phyloP scores from a whole-genome alignment of 2,797 vertebrate species.

The Lutjanus campechanus region DNA sequence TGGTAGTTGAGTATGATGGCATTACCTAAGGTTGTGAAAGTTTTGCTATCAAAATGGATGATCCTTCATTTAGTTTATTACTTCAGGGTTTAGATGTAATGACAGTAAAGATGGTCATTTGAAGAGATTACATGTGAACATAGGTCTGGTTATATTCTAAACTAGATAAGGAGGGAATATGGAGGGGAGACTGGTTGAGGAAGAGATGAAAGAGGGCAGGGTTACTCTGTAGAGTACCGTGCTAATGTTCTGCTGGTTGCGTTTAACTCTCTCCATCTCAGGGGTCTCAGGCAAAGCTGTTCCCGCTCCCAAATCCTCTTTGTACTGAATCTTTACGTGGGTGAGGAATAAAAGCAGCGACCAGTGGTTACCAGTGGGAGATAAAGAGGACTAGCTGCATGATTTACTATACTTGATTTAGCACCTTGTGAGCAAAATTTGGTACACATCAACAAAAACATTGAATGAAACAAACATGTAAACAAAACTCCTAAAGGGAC shows the following conservation, averaged over 20 bases:
- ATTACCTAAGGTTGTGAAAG: neutral
- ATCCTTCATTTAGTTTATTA: conserved; percentile 37
- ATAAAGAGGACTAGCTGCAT: neutral
- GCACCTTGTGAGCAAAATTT: neutral
- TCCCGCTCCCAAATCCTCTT: conserved; percentile 94
- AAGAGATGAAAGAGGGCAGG: conserved; percentile 43
- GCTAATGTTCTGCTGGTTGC: conserved; percentile 95
- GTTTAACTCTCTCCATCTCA: conserved; percentile 96
- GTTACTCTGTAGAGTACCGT: conserved; percentile 89
- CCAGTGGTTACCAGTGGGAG: conserved; percentile 29
- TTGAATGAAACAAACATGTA: neutral
- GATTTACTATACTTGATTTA: neutral
- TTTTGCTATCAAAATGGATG: conserved; percentile 3
- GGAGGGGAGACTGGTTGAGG: conserved; percentile 8
- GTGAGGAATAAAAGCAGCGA: conserved; percentile 80
- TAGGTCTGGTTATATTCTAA: conserved; percentile 19
- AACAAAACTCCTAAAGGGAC: conserved; percentile 31
- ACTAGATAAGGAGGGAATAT: conserved; percentile 13
- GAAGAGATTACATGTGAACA: conserved; percentile 12
- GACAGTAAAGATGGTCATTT: no score
- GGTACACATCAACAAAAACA: conserved; percentile 3
- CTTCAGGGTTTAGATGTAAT: conserved; percentile 24
- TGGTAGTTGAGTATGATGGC: neutral
- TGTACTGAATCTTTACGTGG: conserved; percentile 92
- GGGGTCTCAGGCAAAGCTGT: conserved; percentile 94